Conservation (phyloP, 2,113 vertebrate genomes). For the Turnix velox region DNA sequence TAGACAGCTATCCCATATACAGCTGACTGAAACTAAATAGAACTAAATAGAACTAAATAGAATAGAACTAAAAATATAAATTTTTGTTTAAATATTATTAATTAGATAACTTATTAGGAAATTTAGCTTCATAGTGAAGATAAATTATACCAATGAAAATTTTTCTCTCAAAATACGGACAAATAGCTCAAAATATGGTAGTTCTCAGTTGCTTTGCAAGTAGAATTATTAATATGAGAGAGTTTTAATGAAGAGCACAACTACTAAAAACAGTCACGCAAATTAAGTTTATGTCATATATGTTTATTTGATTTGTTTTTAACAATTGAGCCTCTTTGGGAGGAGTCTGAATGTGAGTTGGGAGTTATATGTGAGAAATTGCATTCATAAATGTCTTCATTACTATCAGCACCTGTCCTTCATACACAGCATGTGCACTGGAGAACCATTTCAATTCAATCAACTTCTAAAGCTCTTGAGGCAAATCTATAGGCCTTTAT, state of each 20-base stretch:
- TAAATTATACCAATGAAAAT: neutral
- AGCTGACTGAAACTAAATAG: neutral
- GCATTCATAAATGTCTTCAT: neutral
- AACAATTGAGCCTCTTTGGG: neutral
- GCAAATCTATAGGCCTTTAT: neutral
- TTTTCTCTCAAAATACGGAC: neutral
- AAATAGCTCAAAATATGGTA: neutral
- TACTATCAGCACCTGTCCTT: neutral
- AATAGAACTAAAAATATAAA: neutral
- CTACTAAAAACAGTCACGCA: neutral
- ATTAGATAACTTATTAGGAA: neutral
- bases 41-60: too few species aligned
- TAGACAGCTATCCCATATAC: neutral
- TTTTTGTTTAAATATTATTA: neutral
- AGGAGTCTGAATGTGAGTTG: neutral
- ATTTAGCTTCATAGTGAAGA: neutral
- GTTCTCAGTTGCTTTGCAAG: neutral
- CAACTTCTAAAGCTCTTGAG: neutral
- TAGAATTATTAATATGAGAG: neutral
- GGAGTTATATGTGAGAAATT: neutral
- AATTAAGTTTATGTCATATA: neutral
- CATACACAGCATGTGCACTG: neutral
- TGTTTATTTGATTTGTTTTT: neutral
- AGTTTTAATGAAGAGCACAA: neutral
- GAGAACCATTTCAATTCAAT: slow-evolving; percentile 8